A percentile compares a stretch with the other conserved stretches of the same genome.
These are phyloP conservation scores for Neosilurus mollespiculum DNA, from an alignment of 2,797 vertebrate species.

Conservation along the genomic window DNA sequence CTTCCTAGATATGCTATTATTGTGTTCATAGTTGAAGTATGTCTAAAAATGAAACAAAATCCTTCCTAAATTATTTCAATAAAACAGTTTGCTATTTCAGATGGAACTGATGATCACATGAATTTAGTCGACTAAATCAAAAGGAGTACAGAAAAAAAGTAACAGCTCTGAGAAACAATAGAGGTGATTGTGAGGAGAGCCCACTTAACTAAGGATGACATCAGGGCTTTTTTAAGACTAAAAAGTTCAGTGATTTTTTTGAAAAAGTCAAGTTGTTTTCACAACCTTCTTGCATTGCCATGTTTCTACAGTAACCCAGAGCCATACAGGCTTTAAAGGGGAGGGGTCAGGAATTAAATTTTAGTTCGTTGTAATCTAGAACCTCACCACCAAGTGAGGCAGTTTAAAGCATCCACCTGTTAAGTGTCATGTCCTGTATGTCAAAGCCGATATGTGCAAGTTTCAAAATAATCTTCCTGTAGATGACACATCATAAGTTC, in stretches of 20 bases:
- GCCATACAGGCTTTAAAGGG: too few species aligned
- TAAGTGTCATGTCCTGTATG: neutral
- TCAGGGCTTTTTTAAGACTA: neutral
- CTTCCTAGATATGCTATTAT: neutral
- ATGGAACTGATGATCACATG: neutral
- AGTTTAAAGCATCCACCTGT: neutral
- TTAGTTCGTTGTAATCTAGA: too few species aligned
- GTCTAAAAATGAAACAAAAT: neutral
- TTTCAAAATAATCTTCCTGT: too few species aligned
- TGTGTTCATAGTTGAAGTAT: neutral
- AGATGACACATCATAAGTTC: too few species aligned
- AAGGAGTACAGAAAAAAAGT: slow-evolving; percentile 24
- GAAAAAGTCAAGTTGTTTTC: too few species aligned
- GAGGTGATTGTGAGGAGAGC: slow-evolving; percentile 46
- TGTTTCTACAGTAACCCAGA: too few species aligned
- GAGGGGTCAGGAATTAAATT: too few species aligned
- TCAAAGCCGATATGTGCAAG: too few species aligned
- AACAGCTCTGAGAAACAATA: slow-evolving; percentile 44
- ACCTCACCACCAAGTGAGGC: neutral
- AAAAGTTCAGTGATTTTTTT: neutral
- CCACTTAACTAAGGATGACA: slow-evolving; percentile 51
- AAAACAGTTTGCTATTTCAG: slow-evolving; percentile 8
- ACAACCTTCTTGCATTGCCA: too few species aligned
- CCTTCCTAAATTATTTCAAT: neutral
- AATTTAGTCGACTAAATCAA: slow-evolving; percentile 8